Conservation (phyloP, 2,113 vertebrate species). For the Rana temporaria region DNA sequence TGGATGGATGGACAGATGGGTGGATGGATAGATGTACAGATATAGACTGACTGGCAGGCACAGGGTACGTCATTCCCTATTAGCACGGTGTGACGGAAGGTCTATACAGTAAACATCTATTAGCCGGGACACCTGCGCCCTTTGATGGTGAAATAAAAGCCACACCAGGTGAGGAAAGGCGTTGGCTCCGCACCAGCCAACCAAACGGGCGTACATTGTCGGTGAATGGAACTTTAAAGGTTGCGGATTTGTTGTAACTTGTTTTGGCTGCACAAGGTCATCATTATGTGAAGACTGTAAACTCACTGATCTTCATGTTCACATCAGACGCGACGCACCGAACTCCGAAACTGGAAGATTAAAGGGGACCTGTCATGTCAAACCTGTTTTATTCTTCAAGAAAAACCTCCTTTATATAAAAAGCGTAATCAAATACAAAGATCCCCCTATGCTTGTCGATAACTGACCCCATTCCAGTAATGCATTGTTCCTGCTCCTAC, state of each 20-base stretch:
- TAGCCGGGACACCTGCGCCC: conserved; percentile 44
- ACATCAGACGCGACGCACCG: neutral
- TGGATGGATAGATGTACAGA: too few relatives aligned
- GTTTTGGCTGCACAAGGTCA: conserved; percentile 43
- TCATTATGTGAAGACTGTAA: conserved; percentile 38
- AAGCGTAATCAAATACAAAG: too few relatives aligned
- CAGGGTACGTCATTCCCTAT: neutral
- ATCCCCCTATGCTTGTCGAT: too few relatives aligned
- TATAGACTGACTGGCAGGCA: neutral
- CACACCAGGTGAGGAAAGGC: conserved; percentile 38
- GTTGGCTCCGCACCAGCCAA: conserved; percentile 37
- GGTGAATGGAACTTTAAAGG: conserved; percentile 39
- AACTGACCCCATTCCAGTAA: too few relatives aligned
- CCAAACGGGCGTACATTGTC: conserved; percentile 23
- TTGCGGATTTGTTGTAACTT: conserved; percentile 45
- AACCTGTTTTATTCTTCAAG: too few relatives aligned
- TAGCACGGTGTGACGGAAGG: neutral
- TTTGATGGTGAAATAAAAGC: conserved; percentile 48
- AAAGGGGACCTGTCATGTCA: too few relatives aligned
- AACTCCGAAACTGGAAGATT: neutral
- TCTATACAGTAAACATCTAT: conserved; percentile 30
- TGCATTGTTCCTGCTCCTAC: too few relatives aligned
- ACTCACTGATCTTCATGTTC: conserved; percentile 42
- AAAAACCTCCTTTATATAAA: too few relatives aligned
- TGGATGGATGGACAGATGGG: neutral